Evolutionary conservation across 2,113 vertebrate genomes (phyloP), one percentile per base, ranked within the genome.

Genomic region (Pituophis catenifer): DNA sequence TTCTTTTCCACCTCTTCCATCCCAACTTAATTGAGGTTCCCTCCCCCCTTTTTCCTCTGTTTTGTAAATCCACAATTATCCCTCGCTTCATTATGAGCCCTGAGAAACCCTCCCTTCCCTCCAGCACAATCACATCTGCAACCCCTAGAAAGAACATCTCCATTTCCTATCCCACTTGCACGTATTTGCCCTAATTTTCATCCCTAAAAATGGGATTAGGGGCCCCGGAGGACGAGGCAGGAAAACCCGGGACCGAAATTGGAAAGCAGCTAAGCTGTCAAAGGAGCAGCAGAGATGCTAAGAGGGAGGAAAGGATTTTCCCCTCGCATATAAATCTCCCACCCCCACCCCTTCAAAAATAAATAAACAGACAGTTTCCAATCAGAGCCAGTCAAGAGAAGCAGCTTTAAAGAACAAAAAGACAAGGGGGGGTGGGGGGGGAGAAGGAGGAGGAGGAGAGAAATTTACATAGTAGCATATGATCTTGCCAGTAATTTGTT

Each of bases 401-500:
- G 89, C 93, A 23, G 89, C 53, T 57, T 70, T 26, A 33, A 89
- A 88, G 92, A 93, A 93, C 89, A 90, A 91, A 50, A 93, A 81
- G 55, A 17, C 33, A 29, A 33, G 12, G 24, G 21, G 13, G 88
- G 6, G 5, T 81, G 24, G 52, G 4, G 23, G 12, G 10, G 12
- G 10, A 13, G 8, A 12, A 57, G 12, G 8, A 59, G 58, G 11
- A 50, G n/a, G 59, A 12, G 15, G 8, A 15, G 15, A 54, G 85
- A 70, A 54, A 91, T 93, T 93, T 95, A 93, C 95, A 94, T 95
- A 95, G 92, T 92, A 93, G 93, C 93, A 94, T 93, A 89, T 57
- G 85, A 92, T 92, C 89, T 93, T 91, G 55, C 93, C 91, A 89
- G 94, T 95, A 92, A 94, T 94, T 94, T 94, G 94, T 95, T 95